These are phyloP conservation scores for Coelogynopora nodosa DNA, from an alignment of 2,888 invertebrate species.

Conservation along the genomic window DNA sequence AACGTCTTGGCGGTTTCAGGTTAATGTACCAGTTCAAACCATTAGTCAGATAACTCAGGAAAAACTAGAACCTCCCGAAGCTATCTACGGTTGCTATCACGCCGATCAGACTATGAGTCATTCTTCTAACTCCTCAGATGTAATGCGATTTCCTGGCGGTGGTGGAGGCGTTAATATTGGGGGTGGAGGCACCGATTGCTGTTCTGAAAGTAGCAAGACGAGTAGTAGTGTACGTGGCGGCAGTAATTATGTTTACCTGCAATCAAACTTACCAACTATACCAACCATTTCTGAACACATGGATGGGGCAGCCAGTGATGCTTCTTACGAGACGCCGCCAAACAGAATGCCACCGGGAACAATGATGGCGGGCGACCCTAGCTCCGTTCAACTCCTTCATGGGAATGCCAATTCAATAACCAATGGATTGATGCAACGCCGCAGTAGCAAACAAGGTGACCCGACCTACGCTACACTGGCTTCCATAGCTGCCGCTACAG, in stretches of 20 bases:
- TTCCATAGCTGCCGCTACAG: background rate
- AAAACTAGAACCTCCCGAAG: background rate
- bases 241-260: constrained; percentile 36
- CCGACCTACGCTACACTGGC: constrained; percentile 22
- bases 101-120: background rate
- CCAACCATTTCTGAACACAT: constrained; percentile 40
- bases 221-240: background rate
- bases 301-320: background rate
- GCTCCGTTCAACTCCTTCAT: background rate
- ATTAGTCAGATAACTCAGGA: constrained; percentile 15
- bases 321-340: background rate
- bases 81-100: constrained; percentile 5
- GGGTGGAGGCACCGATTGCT: background rate
- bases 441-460: background rate
- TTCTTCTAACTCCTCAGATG: constrained; percentile 19
- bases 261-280: constrained; percentile 27
- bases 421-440: background rate
- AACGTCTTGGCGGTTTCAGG: constrained; percentile 30
- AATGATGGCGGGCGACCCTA: background rate
- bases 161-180: background rate
- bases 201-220: background rate
- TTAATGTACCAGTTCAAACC: constrained; percentile 12
- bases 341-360: background rate
- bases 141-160: background rate
- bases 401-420: background rate